These are phyloP conservation scores for Electrona antarctica DNA, from an alignment of 2,113 vertebrate species.

Conservation along the genomic window DNA sequence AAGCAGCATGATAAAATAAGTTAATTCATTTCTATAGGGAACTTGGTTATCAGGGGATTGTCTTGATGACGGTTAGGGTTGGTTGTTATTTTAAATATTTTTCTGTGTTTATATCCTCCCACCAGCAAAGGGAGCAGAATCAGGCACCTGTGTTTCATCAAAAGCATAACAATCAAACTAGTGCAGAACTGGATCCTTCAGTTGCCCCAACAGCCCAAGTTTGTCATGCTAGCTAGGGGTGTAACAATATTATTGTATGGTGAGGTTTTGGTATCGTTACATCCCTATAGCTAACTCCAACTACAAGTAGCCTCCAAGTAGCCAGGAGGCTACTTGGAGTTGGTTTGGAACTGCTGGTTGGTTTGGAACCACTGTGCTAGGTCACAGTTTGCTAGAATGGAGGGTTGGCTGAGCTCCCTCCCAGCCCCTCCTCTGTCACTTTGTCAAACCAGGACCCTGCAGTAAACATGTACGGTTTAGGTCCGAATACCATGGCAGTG, in stretches of 20 bases:
- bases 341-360: too few relatives aligned
- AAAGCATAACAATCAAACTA: conserved; percentile 68
- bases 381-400: too few relatives aligned
- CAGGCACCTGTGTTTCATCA: conserved; percentile 81
- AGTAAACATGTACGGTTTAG: conserved; percentile 22
- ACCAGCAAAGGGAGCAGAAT: conserved; percentile 73
- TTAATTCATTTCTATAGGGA: conserved; percentile 73
- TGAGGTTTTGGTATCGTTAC: too few relatives aligned
- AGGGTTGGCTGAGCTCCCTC: not conserved
- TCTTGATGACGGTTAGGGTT: conserved; percentile 61
- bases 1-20: conserved; percentile 76
- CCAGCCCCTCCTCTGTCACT: not conserved
- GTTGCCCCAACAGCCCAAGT: conserved; percentile 37
- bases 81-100: conserved; percentile 23
- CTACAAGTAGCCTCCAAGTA: too few relatives aligned
- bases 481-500: conserved; percentile 31
- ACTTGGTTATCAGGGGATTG: conserved; percentile 70
- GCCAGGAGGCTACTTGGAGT: too few relatives aligned
- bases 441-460: conserved; percentile 19
- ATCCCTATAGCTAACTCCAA: too few relatives aligned
- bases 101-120: conserved; percentile 65
- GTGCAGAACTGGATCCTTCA: conserved; percentile 57
- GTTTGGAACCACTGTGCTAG: too few relatives aligned
- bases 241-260: too few relatives aligned
- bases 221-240: conserved; percentile 19